A percentile compares a stretch with the other conserved stretches of the same genome.
Conservation (phyloP, 1,140 invertebrate species). For the Papilio dardanus region DNA sequence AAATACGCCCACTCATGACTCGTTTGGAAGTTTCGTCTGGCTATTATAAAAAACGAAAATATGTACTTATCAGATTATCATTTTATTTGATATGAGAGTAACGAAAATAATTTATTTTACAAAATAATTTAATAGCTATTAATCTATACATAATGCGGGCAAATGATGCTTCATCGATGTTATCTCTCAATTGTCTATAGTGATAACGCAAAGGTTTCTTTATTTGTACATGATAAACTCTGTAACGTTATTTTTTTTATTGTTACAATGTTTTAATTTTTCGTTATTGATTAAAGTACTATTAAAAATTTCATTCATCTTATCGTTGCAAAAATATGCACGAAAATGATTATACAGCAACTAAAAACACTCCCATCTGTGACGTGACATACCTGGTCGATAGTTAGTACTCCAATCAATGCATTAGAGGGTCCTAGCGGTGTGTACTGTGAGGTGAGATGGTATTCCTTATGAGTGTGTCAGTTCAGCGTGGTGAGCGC, state of each 20-base stretch:
- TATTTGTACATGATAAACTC: background rate
- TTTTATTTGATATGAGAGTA: background rate
- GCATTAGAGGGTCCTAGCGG: background rate
- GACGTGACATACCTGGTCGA: no score
- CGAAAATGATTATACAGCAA: no score
- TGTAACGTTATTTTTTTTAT: background rate
- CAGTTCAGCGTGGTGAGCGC: slow-evolving; percentile 96
- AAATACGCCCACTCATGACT: no score
- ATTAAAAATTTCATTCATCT: no score
- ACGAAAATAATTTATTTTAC: background rate
- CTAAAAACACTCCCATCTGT: no score
- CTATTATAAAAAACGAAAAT: no score
- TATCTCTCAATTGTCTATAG: background rate
- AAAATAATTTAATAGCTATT: background rate
- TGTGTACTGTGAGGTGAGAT: background rate
- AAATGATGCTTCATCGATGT: background rate
- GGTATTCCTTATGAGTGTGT: slow-evolving; percentile 52
- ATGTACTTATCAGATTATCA: background rate
- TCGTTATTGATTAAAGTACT: no score
- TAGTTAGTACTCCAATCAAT: no score
- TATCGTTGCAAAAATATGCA: no score
- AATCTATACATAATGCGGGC: background rate
- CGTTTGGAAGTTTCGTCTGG: no score
- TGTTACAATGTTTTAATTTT: no score
- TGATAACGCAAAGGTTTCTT: background rate